phyloP scores from a whole-genome alignment of 2,113 vertebrate species.

The Circaetus gallicus region DNA sequence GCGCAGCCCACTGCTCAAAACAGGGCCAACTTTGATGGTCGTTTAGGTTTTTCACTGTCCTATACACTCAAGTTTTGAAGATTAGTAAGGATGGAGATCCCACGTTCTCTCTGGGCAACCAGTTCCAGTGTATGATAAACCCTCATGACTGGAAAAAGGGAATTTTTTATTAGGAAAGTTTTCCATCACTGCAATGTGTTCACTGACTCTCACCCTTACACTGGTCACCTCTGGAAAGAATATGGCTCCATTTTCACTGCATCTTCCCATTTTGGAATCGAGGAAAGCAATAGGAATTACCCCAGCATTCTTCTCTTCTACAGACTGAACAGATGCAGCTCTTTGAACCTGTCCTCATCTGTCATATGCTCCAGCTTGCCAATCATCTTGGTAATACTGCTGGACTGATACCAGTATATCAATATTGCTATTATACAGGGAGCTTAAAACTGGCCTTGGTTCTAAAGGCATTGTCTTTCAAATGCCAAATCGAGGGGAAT shows the following conservation, averaged over 20 bases:
- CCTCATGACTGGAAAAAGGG: neutral
- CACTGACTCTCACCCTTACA: fast-evolving
- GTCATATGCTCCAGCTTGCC: neutral
- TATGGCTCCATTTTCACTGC: neutral
- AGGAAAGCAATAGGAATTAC: neutral
- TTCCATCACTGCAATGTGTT: neutral
- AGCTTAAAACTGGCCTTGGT: neutral
- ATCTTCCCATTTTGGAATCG: neutral
- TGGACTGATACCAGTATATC: neutral
- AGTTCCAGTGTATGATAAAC: neutral
- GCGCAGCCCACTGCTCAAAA: neutral
- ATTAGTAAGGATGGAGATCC: neutral
- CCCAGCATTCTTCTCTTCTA: neutral
- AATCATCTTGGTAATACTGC: neutral
- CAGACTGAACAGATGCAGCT: neutral
- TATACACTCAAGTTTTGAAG: neutral
- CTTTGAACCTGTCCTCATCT: neutral
- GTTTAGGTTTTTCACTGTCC: neutral
- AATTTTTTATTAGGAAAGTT: neutral
- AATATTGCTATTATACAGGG: neutral
- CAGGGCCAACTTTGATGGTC: neutral
- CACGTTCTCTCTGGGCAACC: neutral
- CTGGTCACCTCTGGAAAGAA: neutral
- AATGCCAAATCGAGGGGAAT: neutral
- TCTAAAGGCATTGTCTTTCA: neutral